Base-by-base conservation (phyloP, 2,797 vertebrate genomes). In the Pseudopleuronectes americanus region DNA sequence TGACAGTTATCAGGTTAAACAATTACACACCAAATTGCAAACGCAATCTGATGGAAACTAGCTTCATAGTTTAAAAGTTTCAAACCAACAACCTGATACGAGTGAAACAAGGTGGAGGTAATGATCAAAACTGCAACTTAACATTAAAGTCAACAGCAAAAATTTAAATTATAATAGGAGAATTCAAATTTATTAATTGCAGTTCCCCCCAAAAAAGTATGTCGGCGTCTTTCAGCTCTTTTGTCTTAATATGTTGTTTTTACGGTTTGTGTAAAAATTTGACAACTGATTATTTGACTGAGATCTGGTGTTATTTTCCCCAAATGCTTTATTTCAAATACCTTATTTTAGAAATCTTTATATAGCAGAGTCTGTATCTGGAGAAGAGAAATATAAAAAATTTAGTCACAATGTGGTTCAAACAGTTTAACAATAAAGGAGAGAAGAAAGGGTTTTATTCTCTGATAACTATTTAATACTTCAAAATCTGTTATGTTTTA, bases 401-500 rank as follows among this genome's bases (percentile, higher is more conserved):
- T 1, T 0, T 7, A 36, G 28, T 52, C 13, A 21, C 23, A 8
- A 10, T 57, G 3, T 17, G 22, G 17, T 22, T 57, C n/a, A 9
- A 28, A 63, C 8, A 21, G 8, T 14, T 64, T 17, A 1, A 41
- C 22, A 26, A 57, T 2, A 57, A 16, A 56, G 48, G 14, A 55
- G 4, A 52, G 6, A 54, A 64, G 6, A 26, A 21, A 24, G 13
- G 22, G 14, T 22, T 63, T 33, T 4, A 2, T 19, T 63, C 17
- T 23, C 47, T 21, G 43, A n/a, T 48, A 13, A 60, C 56, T 36
- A 4, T 59, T 75, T 13, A 47, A 61, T 47, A 74, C 70, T 74
- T 76, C 1, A 74, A 45, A 57, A 57, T 68, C 23, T 73, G 14
- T 61, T 52, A 49, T 67, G 64, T 64, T 67, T 38, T 24, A 24